These are phyloP conservation scores for Proterorhinus semilunaris DNA, from an alignment of 2,113 vertebrate species.

Conservation along the genomic window DNA sequence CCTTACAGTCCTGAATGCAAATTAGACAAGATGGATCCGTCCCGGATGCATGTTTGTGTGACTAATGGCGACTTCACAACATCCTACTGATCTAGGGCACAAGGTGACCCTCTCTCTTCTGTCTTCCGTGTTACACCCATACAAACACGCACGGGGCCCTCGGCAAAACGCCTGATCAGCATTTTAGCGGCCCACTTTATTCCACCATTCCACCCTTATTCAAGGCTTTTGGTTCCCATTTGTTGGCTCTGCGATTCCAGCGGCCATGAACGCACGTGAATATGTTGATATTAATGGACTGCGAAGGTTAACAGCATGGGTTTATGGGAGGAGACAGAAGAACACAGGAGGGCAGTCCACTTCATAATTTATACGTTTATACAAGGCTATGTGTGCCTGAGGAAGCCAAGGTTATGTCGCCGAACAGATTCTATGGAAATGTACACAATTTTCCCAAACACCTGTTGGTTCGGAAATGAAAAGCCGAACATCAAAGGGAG, in stretches of 20 bases:
- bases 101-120: conserved; percentile 47
- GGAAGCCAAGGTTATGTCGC: conserved; percentile 29
- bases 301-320: conserved; percentile 43
- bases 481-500: conserved; percentile 24
- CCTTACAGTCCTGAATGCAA: background rate
- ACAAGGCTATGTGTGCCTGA: conserved; percentile 19
- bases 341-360: conserved; percentile 28
- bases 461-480: conserved; percentile 39
- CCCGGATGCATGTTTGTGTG: conserved; percentile 7
- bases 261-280: conserved; percentile 1
- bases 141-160: conserved; percentile 6
- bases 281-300: conserved; percentile 44
- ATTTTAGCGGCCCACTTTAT: conserved; percentile 47
- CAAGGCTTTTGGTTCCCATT: conserved; percentile 14
- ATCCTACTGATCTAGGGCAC: conserved; percentile 49
- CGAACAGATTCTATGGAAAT: conserved; percentile 17
- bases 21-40: background rate
- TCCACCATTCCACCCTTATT: conserved; percentile 19
- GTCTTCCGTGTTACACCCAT: conserved; percentile 11
- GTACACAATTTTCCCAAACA: conserved; percentile 2
- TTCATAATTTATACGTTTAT: conserved; percentile 20
- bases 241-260: background rate
- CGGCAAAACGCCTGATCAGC: conserved; percentile 48
- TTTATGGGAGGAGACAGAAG: conserved; percentile 32
- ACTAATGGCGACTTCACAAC: conserved; percentile 45